Percentiles rank a stretch among this genome's conserved stretches.
These are phyloP conservation scores for Clarias magur DNA, from an alignment of 2,113 vertebrate genomes.

Conservation along the genomic window DNA sequence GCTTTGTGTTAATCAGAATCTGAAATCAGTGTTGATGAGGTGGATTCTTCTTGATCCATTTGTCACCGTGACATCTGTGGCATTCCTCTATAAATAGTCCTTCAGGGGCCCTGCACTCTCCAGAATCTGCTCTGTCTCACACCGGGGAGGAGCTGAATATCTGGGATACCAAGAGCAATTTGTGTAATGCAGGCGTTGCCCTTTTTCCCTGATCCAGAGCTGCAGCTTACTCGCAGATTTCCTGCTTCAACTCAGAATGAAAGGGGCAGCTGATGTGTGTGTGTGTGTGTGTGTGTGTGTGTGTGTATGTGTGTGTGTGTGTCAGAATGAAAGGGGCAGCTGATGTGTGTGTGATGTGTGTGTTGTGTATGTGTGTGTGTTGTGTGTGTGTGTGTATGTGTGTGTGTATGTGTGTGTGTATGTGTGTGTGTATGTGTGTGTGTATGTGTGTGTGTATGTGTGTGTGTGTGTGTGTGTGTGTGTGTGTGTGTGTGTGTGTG, in stretches of 20 bases:
- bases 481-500: constrained; percentile 26
- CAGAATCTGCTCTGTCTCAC: neutral
- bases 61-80: constrained; percentile 7
- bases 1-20: neutral
- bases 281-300: too few relatives aligned
- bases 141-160: constrained; percentile 6
- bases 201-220: neutral
- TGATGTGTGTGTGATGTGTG: too few relatives aligned
- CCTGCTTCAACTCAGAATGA: neutral
- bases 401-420: too few relatives aligned
- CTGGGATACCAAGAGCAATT: neutral
- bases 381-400: too few relatives aligned
- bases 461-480: constrained; percentile 29
- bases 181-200: constrained; percentile 14
- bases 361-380: too few relatives aligned
- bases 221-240: neutral
- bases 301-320: too few relatives aligned
- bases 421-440: too few relatives aligned
- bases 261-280: neutral
- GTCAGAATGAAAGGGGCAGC: too few relatives aligned
- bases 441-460: constrained; percentile 29
- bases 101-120: constrained; percentile 3
- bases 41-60: neutral
- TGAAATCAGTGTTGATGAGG: neutral
- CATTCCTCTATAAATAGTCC: constrained; percentile 21